Conservation (phyloP, 2,888 invertebrate species). For the Lymantria dispar region DNA sequence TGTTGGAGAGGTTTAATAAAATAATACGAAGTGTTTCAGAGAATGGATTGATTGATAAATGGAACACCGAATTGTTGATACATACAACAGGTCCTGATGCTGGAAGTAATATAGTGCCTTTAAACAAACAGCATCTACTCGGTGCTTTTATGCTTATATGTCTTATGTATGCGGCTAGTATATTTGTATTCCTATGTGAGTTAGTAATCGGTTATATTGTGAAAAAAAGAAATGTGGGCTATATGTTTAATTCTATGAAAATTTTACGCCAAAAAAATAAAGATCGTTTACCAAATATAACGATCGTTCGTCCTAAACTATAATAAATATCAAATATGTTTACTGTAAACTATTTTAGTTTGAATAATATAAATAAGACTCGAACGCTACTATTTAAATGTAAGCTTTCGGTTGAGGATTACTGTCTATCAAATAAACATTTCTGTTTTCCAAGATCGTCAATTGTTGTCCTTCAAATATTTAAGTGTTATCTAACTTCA, state of each 20-base stretch:
- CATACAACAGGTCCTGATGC: conserved; percentile 48
- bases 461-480: too few species aligned
- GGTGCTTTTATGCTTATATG: conserved; percentile 76
- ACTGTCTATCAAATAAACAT: too few species aligned
- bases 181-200: conserved; percentile 63
- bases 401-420: too few species aligned
- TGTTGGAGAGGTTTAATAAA: conserved; percentile 65
- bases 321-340: background rate
- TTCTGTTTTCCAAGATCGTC: too few species aligned
- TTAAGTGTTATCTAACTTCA: too few species aligned
- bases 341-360: background rate
- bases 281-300: background rate
- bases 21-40: conserved; percentile 75
- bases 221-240: conserved; percentile 1
- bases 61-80: conserved; percentile 70
- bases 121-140: conserved; percentile 66
- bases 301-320: background rate
- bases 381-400: background rate
- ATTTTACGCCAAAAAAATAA: background rate
- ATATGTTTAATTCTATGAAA: background rate
- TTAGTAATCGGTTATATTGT: conserved; percentile 29
- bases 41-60: conserved; percentile 75
- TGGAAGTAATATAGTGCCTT: conserved; percentile 54
- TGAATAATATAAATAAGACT: background rate
- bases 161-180: conserved; percentile 61